phyloP scores from a whole-genome alignment of 2,797 vertebrate species.

The Chromis chromis region DNA sequence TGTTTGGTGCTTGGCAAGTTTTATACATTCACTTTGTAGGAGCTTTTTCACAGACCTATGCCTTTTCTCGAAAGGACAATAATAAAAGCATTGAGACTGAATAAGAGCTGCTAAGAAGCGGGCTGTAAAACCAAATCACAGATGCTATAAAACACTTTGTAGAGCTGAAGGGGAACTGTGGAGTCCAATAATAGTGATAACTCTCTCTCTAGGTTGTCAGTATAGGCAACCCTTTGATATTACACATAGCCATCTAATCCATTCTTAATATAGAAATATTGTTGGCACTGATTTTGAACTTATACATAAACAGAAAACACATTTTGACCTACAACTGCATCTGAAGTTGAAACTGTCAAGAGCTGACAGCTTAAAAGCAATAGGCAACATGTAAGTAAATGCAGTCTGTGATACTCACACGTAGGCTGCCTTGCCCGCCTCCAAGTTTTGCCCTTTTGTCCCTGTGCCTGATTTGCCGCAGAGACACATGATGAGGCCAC shows the following conservation, averaged over 20 bases:
- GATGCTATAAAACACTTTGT: neutral
- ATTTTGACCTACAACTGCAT: neutral
- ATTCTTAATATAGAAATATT: neutral
- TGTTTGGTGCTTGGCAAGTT: neutral
- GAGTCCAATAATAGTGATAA: neutral
- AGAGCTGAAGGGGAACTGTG: neutral
- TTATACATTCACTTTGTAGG: neutral
- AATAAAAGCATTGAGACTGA: neutral
- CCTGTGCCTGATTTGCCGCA: slow-evolving; percentile 93
- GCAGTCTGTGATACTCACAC: slow-evolving; percentile 87
- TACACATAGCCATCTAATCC: neutral
- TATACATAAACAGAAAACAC: no score
- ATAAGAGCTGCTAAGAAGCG: neutral
- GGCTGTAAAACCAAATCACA: neutral
- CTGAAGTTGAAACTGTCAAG: neutral
- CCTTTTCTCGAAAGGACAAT: neutral
- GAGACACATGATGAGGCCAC: slow-evolving; percentile 97
- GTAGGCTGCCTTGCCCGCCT: slow-evolving; percentile 94
- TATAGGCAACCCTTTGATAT: neutral
- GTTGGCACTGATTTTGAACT: no score
- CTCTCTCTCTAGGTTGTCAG: neutral
- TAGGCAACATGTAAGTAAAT: neutral
- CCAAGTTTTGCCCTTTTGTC: slow-evolving; percentile 93
- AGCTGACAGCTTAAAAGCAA: neutral
- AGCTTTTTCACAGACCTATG: neutral